Evolutionary conservation across 1,140 invertebrate species (phyloP), one percentile per base, ranked within the genome.

Genomic region (Tetramorium alpestre): DNA sequence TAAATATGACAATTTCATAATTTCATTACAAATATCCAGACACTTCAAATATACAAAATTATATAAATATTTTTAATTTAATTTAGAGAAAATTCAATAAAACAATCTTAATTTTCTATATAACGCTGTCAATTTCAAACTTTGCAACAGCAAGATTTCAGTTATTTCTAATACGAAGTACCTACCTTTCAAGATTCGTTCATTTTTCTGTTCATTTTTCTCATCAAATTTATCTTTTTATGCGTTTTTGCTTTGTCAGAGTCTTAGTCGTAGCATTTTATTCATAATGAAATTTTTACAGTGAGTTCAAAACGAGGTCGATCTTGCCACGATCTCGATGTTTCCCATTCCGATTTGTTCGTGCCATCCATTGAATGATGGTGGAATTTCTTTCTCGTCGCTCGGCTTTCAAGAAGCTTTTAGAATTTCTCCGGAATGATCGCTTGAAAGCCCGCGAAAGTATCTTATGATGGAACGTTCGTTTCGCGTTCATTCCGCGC

Each of bases 381-480:
- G 25, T 44, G 69, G 54, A 75, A 75, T 84, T 84, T 84, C 80
- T 75, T 84, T 84, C 69, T 75, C 80, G 54, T 84, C 69, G 54
- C 54, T 84, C 80, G 80, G 80, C 80, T 84, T 84, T 84, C 80
- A 84, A 84, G 69, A 84, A 84, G 80, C 80, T 84, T 84, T 84
- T 75, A 84, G 80, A 84, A 84, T 73, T 84, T 84, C 80, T 49
- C 41, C 54, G 25, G 67, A 84, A 84, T 84, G 80, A 84, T 84
- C 80, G 69, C 69, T 60, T 84, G 80, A 84, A 84, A 84, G 80
- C 69, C 69, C 69, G 41, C 41, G 69, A 84, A 84, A 84, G 54
- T 84, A 84, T 84, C 80, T 84, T 75, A 84, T 47, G 69, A 60
- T 75, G 54, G 69, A 75, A n/a, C 54, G 54, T 84, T 84, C 80